Evolutionary conservation across 2,113 vertebrate species (phyloP).

Genomic region (Uria aalge): DNA sequence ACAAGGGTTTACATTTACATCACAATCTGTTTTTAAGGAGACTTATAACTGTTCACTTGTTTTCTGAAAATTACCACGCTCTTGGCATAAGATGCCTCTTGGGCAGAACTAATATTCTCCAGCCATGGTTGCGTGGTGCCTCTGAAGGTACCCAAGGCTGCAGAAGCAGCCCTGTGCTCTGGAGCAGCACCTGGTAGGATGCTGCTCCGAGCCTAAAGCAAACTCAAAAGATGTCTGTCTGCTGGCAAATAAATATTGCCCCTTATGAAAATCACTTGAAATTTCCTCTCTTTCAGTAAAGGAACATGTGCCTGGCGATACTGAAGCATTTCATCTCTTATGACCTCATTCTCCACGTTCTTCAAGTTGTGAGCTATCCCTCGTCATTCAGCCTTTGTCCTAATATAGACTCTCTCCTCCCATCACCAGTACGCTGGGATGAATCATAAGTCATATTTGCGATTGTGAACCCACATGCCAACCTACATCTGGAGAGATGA

Average conservation of each 20-base stretch:
- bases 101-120: background rate
- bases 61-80: background rate
- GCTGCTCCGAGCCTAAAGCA: background rate
- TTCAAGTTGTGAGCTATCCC: constrained; percentile 31
- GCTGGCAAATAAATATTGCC: background rate
- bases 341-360: constrained; percentile 22
- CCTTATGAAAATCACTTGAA: background rate
- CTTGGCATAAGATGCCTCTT: background rate
- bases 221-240: background rate
- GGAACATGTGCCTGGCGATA: background rate
- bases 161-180: background rate
- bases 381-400: background rate
- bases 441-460: constrained; percentile 43
- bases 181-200: background rate
- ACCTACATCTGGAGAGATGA: constrained; percentile 40
- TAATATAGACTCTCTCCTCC: constrained; percentile 14
- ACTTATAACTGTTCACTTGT: background rate
- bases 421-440: background rate
- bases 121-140: background rate
- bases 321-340: background rate
- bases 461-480: constrained; percentile 52
- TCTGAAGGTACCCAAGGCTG: background rate
- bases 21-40: background rate
- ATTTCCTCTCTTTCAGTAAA: background rate
- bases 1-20: background rate